Evolutionary conservation across 2,888 invertebrate genomes (phyloP).

Genomic region (Eurytoma californica): DNA sequence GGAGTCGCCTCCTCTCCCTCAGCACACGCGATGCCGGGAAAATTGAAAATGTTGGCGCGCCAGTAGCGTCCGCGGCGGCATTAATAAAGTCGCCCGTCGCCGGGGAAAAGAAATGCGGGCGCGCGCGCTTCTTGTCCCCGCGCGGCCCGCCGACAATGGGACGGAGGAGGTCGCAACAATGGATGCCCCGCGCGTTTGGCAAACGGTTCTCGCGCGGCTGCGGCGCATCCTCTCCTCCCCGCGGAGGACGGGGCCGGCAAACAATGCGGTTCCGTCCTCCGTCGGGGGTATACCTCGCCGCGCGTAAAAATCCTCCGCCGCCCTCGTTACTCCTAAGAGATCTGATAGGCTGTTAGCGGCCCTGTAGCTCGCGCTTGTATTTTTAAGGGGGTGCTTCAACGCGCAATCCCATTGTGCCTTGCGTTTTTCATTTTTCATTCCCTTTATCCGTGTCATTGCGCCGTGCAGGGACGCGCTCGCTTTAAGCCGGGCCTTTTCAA

Average conservation of each 20-base stretch:
- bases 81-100: constrained; percentile 46
- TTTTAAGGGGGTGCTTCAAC: too few species aligned
- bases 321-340: too few species aligned
- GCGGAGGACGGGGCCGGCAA: neutral
- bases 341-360: too few species aligned
- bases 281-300: neutral
- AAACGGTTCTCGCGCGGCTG: constrained; percentile 29
- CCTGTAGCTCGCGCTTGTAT: too few species aligned
- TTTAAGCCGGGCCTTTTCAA: too few species aligned
- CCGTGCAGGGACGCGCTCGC: too few species aligned
- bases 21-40: constrained; percentile 13
- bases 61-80: constrained; percentile 4
- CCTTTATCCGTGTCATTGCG: too few species aligned
- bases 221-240: constrained; percentile 16
- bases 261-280: constrained; percentile 34
- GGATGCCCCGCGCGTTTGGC: constrained; percentile 26
- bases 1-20: neutral
- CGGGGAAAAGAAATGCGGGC: constrained; percentile 26
- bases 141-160: constrained; percentile 26
- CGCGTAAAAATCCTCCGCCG: neutral
- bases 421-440: too few species aligned
- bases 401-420: too few species aligned
- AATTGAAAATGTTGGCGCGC: constrained; percentile 44
- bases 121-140: neutral
- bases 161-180: constrained; percentile 29